phyloP scores from a whole-genome alignment of 2,888 invertebrate genomes.

The Drosophila limbata region DNA sequence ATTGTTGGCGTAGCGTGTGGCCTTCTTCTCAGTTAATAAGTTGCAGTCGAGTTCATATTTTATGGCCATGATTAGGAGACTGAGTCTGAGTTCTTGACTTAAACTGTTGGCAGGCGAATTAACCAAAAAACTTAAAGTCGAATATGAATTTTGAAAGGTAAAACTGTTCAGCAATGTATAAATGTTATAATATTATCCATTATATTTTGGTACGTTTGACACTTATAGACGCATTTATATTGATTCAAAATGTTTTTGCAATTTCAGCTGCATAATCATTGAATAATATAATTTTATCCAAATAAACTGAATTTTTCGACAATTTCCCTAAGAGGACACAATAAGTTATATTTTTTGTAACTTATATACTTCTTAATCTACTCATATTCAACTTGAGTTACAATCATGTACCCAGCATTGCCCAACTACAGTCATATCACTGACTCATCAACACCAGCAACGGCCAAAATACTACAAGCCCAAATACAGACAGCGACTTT shows the following conservation, averaged over 20 bases:
- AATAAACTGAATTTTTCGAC: not conserved
- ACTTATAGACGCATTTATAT: too few relatives aligned
- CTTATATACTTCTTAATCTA: not conserved
- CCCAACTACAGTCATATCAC: conserved; percentile 44
- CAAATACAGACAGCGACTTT: conserved; percentile 64
- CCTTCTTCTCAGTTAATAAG: conserved; percentile 52
- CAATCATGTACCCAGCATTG: conserved; percentile 8
- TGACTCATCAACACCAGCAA: conserved; percentile 69
- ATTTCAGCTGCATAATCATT: too few relatives aligned
- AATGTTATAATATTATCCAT: too few relatives aligned
- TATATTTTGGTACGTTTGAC: too few relatives aligned
- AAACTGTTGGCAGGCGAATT: too few relatives aligned
- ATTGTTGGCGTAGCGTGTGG: conserved; percentile 76
- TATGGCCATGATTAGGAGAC: conserved; percentile 43
- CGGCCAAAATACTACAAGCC: conserved; percentile 40
- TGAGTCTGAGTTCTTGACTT: conserved; percentile 22
- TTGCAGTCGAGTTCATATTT: conserved; percentile 38
- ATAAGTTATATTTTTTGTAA: not conserved
- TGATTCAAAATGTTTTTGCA: too few relatives aligned
- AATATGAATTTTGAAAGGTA: too few relatives aligned
- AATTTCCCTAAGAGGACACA: not conserved
- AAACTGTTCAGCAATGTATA: too few relatives aligned
- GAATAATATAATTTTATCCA: too few relatives aligned
- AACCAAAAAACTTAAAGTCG: too few relatives aligned
- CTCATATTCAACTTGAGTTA: not conserved